Percentiles rank a stretch among this genome's conserved stretches.
phyloP scores from a whole-genome alignment of 1,140 invertebrate species.

The Thaumatotibia leucotreta region DNA sequence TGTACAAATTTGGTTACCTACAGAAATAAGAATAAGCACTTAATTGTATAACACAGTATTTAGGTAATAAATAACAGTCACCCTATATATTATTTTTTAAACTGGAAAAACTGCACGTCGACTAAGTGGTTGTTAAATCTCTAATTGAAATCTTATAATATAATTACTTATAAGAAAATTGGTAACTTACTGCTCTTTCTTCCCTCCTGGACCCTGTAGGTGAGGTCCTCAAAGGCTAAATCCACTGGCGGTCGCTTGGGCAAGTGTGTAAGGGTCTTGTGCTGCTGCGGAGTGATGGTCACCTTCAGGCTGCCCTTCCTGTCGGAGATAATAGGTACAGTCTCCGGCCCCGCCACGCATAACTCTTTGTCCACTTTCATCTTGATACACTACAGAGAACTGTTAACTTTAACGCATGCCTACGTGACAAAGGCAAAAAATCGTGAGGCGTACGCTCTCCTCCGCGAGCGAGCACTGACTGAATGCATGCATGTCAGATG shows the following conservation, averaged over 20 bases:
- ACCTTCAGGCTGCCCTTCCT: conserved; percentile 79
- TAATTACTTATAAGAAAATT: too few species aligned
- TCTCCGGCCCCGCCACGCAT: conserved; percentile 42
- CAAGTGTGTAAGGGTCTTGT: conserved; percentile 88
- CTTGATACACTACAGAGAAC: conserved; percentile 40
- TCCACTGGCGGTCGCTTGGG: conserved; percentile 91
- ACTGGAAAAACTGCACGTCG: not conserved
- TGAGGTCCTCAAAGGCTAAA: conserved; percentile 89
- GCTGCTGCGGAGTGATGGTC: conserved; percentile 81
- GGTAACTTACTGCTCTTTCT: conserved; percentile 86
- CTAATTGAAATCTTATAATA: too few species aligned
- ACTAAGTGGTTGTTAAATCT: too few species aligned
- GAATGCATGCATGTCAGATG: conserved; percentile 13
- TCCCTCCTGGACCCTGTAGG: conserved; percentile 90
- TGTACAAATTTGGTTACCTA: too few species aligned
- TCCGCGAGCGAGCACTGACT: conserved; percentile 47
- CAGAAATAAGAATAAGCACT: too few species aligned
- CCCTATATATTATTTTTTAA: too few species aligned
- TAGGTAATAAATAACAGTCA: too few species aligned
- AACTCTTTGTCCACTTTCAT: conserved; percentile 64
- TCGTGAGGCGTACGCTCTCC: conserved; percentile 31
- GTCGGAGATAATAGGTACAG: conserved; percentile 60
- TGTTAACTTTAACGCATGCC: conserved; percentile 39
- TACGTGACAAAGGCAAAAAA: conserved; percentile 55
- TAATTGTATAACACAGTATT: too few species aligned